phyloP scores from a whole-genome alignment of 92 coral and sea anemone genomes.

The Parazoanthus atlanticus region DNA sequence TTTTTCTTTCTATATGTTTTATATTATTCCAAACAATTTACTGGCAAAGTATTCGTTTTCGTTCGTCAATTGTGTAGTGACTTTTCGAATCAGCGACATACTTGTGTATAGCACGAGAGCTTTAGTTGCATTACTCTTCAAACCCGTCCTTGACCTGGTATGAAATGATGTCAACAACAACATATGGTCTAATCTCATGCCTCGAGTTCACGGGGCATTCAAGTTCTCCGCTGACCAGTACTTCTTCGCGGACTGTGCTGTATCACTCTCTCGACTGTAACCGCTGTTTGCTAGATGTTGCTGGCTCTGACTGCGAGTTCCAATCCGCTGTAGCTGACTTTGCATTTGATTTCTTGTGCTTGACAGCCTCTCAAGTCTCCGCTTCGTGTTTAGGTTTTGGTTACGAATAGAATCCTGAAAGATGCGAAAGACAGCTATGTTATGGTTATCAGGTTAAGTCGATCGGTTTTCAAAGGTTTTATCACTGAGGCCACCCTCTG shows the following conservation, averaged over 20 bases:
- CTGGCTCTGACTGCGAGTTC: conserved; percentile 34
- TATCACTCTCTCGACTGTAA: neutral
- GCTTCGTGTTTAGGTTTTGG: conserved; percentile 64
- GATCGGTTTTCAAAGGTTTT: too few relatives aligned
- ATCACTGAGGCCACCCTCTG: too few relatives aligned
- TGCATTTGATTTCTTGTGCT: conserved; percentile 65
- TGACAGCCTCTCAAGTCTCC: conserved; percentile 62
- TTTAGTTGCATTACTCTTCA: neutral
- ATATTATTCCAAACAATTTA: too few relatives aligned
- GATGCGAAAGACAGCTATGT: too few relatives aligned
- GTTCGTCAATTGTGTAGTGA: too few relatives aligned
- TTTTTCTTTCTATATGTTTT: too few relatives aligned
- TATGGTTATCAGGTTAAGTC: too few relatives aligned
- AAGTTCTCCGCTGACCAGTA: conserved; percentile 41
- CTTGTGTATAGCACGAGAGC: too few relatives aligned
- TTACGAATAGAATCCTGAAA: conserved; percentile 66
- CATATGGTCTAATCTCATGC: neutral
- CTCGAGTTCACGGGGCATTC: neutral
- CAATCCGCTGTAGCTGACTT: conserved; percentile 46
- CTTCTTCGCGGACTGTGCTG: conserved; percentile 12
- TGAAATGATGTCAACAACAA: neutral
- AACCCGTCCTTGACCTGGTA: too few relatives aligned
- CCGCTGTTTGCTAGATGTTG: conserved; percentile 37
- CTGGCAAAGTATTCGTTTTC: too few relatives aligned
- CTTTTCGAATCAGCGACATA: too few relatives aligned